Evolutionary conservation across 2,888 invertebrate genomes (phyloP), one percentile per base, ranked within the genome.

Genomic region (Auanema sp.): DNA sequence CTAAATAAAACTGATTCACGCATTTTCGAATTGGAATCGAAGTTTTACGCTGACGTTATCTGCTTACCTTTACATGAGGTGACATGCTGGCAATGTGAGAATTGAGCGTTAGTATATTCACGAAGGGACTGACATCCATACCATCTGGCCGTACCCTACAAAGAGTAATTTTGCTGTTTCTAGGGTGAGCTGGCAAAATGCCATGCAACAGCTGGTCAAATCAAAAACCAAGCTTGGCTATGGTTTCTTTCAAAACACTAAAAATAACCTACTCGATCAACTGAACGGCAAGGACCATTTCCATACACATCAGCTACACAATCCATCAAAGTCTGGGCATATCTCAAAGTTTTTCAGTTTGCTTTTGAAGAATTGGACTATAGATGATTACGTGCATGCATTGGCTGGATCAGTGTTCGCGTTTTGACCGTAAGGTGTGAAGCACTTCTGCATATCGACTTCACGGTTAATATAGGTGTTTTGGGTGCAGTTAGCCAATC

Each of bases 291-390:
- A 24, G 71, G 71, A 53, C 73, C 73, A 54, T 58, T 69, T 10
- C 18, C 52, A 56, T 71, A 73, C 23, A 42, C 53, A 41, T 18
- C 53, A 50, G 66, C 68, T 58, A 71, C 64, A 6, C 66, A n/a
- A 33, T 73, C 65, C 73, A 73, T 71, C 25, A 73, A 42, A 12
- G 42, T 68, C 47, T 73, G 73, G 18, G 73, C 70, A 25, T 73
- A 65, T 12, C 55, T 64, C 42, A 33, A 63, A 58, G n/a, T 24
- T n/a, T n/a, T n/a, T 14, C 51, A 16, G 10, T 16, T 12, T 1
- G n/a, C 12, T 50, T 50, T 21, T 12, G 51, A 1, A 1, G 16
- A 12, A 16, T 50, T 16, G 18, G 51, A 12, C 16, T 50, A 54
- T 25, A 11, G 18, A 24, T 14, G 16, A 12, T 40, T 41, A 69